Conservation (phyloP, 2,888 invertebrate species). For the Ferrisia virgata region DNA sequence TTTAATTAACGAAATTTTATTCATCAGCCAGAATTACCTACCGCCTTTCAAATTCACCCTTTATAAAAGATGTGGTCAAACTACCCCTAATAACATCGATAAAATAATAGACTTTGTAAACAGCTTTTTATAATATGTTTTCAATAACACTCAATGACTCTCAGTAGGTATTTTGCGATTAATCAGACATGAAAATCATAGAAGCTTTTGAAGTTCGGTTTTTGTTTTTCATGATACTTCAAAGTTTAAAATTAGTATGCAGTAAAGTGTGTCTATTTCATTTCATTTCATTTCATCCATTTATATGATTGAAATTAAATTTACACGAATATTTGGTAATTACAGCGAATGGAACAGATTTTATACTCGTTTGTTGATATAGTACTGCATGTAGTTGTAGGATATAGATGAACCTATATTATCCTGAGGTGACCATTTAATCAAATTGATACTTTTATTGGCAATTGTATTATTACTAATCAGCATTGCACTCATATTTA, state of each 20-base stretch:
- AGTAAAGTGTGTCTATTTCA: not conserved
- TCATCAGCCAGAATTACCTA: constrained; percentile 29
- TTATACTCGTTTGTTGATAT: not conserved
- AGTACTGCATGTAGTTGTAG: not conserved
- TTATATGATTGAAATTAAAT: constrained; percentile 22
- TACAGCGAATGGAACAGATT: not conserved
- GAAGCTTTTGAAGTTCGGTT: constrained; percentile 6
- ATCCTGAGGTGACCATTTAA: no score
- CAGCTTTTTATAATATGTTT: constrained; percentile 35
- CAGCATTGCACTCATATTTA: no score
- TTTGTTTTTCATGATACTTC: constrained; percentile 11
- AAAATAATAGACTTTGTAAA: constrained; percentile 45
- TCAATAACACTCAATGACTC: constrained; percentile 35
- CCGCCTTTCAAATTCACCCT: constrained; percentile 32
- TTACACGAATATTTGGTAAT: not conserved
- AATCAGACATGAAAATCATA: constrained; percentile 39
- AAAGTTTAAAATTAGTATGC: not conserved
- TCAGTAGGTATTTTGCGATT: not conserved
- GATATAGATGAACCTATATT: no score
- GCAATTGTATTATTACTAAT: no score
- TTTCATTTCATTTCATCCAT: constrained; percentile 1
- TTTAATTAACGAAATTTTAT: constrained; percentile 42
- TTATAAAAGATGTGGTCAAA: constrained; percentile 45
- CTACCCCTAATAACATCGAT: constrained; percentile 45
- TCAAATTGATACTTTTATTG: no score